Percentiles rank a stretch among this genome's conserved stretches.
These are phyloP conservation scores for Craterocephalus amniculus DNA, from an alignment of 2,797 vertebrate species.

Conservation along the genomic window DNA sequence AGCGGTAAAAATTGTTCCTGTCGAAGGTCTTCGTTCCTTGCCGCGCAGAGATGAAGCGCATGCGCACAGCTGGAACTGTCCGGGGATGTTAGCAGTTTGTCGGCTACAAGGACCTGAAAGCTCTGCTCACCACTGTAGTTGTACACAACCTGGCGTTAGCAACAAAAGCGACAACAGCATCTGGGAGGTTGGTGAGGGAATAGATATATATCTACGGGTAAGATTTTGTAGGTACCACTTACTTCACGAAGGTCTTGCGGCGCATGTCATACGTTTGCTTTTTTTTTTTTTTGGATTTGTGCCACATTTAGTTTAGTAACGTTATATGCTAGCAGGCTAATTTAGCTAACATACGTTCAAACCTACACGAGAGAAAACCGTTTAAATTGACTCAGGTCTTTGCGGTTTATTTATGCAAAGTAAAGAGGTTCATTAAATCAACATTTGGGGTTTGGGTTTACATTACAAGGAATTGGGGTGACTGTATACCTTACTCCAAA, in stretches of 20 bases:
- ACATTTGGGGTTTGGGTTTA: not conserved
- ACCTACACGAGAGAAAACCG: not conserved
- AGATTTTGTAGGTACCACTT: fast-evolving
- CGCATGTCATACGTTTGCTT: not conserved
- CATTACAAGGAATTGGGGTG: not conserved
- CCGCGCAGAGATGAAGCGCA: not conserved
- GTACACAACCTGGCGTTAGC: conserved; percentile 33
- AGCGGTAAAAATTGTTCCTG: not conserved
- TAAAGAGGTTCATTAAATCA: not conserved
- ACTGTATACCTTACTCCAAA: not conserved
- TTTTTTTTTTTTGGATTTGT: not conserved
- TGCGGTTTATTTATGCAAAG: fast-evolving
- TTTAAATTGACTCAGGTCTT: not conserved
- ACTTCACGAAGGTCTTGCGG: too few species aligned
- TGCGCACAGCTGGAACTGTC: conserved; percentile 28
- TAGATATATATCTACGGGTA: conserved; percentile 33
- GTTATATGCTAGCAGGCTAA: conserved; percentile 58
- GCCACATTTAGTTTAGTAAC: conserved; percentile 3
- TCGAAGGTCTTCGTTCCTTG: not conserved
- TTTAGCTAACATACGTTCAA: conserved; percentile 40
- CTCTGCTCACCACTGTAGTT: not conserved
- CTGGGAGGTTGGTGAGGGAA: not conserved
- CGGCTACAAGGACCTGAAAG: not conserved
- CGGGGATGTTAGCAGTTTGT: not conserved
- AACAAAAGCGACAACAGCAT: not conserved